Evolutionary conservation across 2,888 invertebrate genomes (phyloP), one percentile per base, ranked within the genome.

Genomic region (Campoplex capitator): DNA sequence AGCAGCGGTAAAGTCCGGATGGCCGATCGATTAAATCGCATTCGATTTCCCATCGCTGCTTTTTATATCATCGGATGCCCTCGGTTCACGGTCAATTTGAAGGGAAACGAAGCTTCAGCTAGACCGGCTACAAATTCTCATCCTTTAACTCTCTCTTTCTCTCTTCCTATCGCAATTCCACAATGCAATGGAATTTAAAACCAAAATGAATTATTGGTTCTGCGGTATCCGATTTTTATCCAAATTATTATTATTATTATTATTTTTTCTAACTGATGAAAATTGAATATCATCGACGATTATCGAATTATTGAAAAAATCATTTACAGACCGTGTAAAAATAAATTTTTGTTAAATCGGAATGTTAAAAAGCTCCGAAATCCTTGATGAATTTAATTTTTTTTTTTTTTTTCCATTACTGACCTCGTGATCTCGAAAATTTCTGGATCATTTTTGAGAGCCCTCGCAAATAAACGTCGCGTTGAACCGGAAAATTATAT

Each of bases 1-100:
- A 62, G 62, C 32, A n/a, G 32, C 32, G 1, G 32, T 32, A 32
- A 16, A 62, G 62, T 62, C 62, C 62, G 62, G 62, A 62, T 32
- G 62, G 7, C 3, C 62, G 62, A 62, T 71, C 71, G 71, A 71
- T 71, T 51, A 51, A 71, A 71, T 51, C 48, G 51, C 28, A 51
- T 71, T 51, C 48, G 28, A 71, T 71, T n/a, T 51, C 71, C 51
- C 18, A 51, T 71, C 51, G 35, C 28, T 42, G 68, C 54, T 54
- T 79, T 79, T 78, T 68, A 54, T 68, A 54, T 38, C 54, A 38
- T 54, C 54, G 54, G 18, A 78, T 62, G 68, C 28, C 23, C 23
- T 56, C 51, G 68, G 23, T 54, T 78, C 54, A 79, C 32, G 70
- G 79, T 79, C 79, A 79, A 79, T 79, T 79, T 79, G 58, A 28